Base-by-base conservation (phyloP, 1,140 invertebrate genomes). In the Diprion similis region DNA sequence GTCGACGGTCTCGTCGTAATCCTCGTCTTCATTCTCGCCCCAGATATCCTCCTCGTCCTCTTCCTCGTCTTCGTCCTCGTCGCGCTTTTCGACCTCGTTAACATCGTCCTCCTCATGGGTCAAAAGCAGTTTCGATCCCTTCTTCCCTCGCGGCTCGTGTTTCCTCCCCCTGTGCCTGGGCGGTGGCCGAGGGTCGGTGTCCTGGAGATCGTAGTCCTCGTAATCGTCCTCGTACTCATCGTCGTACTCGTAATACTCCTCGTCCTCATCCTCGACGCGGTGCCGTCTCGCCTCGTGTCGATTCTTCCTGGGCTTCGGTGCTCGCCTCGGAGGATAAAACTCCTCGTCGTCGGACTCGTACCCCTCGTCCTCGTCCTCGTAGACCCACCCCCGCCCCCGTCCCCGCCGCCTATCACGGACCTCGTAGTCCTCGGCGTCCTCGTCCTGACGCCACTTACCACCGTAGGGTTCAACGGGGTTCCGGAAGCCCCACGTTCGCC, bases 1-100 rank as follows among this genome's bases (percentile, higher is more conserved):
- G 48, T 84, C 79, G 0, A 78, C 8, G 7, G 80, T 78, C 0
- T 82, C 80, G 1, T 73, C 78, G n/a, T 81, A 73, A 1, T 82
- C 80, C 0, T 79, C 73, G 7, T 78, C 67, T 4, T 77, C 72
- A 9, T 19, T 19, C 45, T 65, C 59, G 59, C 15, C 59, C 59
- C 59, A n/a, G 1, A 18, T 1, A 45, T 24, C 66, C 10, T 68
- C 68, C 8, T 46, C 68, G 15, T 1, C 45, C 9, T 70, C 79
- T 7, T 78, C 71, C 0, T 78, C 75, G 3, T 78, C 79, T 10
- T 78, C 74, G 13, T 74, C 74, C 6, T 80, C 75, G 10, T 79
- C 74, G 1, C 79, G 75, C 10, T 79, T 66, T 13, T 80, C 82
- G 0, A 75, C 78, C 6, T 79, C 74, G 18, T 79, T 80, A 77